Base-by-base conservation (phyloP, 2,888 invertebrate genomes). In the Cabera pusaria region DNA sequence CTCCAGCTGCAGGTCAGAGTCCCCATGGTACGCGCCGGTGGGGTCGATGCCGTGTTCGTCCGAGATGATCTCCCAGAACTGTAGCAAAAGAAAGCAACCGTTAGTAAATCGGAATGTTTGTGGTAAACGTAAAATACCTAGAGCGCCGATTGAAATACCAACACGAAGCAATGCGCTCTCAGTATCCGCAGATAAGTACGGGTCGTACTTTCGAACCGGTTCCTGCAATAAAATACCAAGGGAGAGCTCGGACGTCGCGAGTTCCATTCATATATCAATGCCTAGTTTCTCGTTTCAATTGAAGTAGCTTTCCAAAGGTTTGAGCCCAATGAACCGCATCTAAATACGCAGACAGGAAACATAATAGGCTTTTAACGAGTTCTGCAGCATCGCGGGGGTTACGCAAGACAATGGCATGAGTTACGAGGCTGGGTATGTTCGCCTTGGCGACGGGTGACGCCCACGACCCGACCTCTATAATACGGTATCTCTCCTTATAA, bases 21-120 rank as follows among this genome's bases (percentile, higher is more conserved):
- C 97, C 35, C 97, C 97, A 59, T 94, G 93, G 85, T 96, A 97
- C 18, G 94, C 93, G 49, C 96, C 97, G 59, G 95, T 95, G 58
- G 96, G 96, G 91, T 97, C 96, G 71, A 97, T 97, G 70, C 97
- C 97, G 82, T 97, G 97, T 90, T 97, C 97, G 74, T 97, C 97
- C 36, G 97, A 97, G 87, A 98, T 98, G 63, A 98, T 97, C 90
- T 98, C 97, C 97, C 97, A 97, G 92, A 90, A 82, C 63, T 87
- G 75, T 50, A 61, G 72, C 72, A 76, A 68, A 86, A 94, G 95
- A 64, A 91, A 94, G 71, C 91, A 85, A 27, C 94, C 94, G 82
- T 96, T 96, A 54, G 94, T 46, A 53, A 59, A 60, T 31, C 18
- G 2, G 8, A 43, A 43, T 39, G 56, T 40, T 26, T 49, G 51